A percentile compares a stretch with the other conserved stretches of the same genome.
Conservation (phyloP, 2,888 invertebrate genomes). For the Tanypteryx hageni region DNA sequence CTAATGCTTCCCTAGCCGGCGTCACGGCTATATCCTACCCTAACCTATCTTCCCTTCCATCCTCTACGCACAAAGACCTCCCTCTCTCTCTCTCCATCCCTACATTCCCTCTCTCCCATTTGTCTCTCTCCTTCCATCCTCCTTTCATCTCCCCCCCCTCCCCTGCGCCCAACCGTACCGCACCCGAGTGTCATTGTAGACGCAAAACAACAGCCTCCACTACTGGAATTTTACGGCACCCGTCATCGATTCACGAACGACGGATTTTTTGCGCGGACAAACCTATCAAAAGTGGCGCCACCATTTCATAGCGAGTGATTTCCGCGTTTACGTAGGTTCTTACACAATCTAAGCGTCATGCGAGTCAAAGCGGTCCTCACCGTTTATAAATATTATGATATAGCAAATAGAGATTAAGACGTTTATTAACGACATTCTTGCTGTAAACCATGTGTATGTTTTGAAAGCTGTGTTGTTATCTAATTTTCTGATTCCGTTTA, state of each 20-base stretch:
- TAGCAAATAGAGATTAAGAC: too few species aligned
- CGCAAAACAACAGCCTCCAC: slow-evolving; percentile 63
- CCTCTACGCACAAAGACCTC: slow-evolving; percentile 38
- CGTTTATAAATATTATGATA: too few species aligned
- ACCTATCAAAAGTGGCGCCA: background rate
- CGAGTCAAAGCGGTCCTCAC: too few species aligned
- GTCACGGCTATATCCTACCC: slow-evolving; percentile 9
- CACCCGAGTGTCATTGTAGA: slow-evolving; percentile 68
- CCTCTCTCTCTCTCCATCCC: slow-evolving; percentile 68
- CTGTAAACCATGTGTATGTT: too few species aligned
- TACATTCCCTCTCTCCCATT: slow-evolving; percentile 71
- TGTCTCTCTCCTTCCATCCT: slow-evolving; percentile 65
- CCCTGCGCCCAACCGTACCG: slow-evolving; percentile 74
- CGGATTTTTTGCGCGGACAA: slow-evolving; percentile 24
- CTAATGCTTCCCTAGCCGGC: slow-evolving; percentile 27
- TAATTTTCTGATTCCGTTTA: too few species aligned
- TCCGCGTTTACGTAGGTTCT: background rate
- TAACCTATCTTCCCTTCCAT: background rate
- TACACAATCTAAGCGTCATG: background rate
- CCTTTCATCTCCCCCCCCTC: slow-evolving; percentile 67
- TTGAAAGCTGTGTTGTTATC: too few species aligned
- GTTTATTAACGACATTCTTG: too few species aligned
- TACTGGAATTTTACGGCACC: slow-evolving; percentile 58
- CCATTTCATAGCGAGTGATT: background rate
- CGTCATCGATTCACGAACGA: slow-evolving; percentile 57